Evolutionary conservation across 2,113 vertebrate species (phyloP), one percentile per base, ranked within the genome.

Genomic region (Tenebrosternarchus preto): DNA sequence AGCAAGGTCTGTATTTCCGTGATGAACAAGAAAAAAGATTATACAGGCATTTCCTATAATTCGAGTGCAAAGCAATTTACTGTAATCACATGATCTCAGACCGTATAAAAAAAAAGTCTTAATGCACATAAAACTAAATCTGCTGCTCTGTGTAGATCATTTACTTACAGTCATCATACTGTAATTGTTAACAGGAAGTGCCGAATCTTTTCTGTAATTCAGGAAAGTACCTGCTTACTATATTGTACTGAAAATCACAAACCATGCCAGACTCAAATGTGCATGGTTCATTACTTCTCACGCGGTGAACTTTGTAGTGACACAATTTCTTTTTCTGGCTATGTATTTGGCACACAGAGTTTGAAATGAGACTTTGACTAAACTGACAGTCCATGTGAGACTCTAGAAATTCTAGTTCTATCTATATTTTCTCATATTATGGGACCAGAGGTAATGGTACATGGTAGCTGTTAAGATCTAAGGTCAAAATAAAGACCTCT

Each of bases 141-240:
- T 33, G 4, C 59, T 60, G 20, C 31, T 56, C 12, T 11, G 15
- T 24, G 68, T 19, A 76, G 53, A 20, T 78, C 4, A 39, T 22
- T 5, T 31, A 57, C 17, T 71, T 60, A 46, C 27, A 64, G 59
- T 5, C n/a, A 57, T 4, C 60, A 50, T 60, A 46, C 43, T 64
- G 59, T 56, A 20, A 36, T 4, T 64, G 39, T 63, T 20, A 64
- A 80, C 46, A 74, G 78, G 60, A 80, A 74, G 33, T 25, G 22
- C 27, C 56, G 15, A 24, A 25, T 31, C 9, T 12, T 39, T 80
- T 66, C n/a, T 57, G 0, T 73, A 73, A 66, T 56, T 73, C 60
- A 67, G 70, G 60, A 73, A 80, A 73, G 46, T 80, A 73, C 78
- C 70, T 56, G 31, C 78, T 64, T 56, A 73, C 27, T 55, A 11